Percentiles rank a stretch among this genome's conserved stretches.
Evolutionary conservation across 2,888 invertebrate species (phyloP).

Genomic region (Nycteola revayana): DNA sequence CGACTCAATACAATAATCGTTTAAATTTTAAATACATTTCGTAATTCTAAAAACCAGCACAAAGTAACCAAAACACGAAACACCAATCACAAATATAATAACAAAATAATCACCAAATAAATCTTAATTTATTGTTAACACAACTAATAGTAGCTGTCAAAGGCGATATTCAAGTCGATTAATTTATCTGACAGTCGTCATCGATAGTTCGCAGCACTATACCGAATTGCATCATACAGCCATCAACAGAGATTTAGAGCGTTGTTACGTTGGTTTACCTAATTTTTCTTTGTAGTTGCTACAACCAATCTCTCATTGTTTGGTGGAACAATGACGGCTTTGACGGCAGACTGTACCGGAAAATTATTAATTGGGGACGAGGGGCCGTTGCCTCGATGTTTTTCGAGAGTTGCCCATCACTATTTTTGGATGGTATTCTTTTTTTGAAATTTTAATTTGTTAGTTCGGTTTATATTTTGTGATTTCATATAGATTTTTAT

Average conservation of each 20-base stretch:
- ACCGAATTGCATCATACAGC: constrained; percentile 54
- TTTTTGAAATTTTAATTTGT: too few relatives aligned
- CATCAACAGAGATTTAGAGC: constrained; percentile 55
- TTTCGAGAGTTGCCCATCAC: constrained; percentile 8
- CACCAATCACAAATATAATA: constrained; percentile 5
- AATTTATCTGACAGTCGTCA: constrained; percentile 4
- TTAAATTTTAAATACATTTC: too few relatives aligned
- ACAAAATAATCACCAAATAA: constrained; percentile 20
- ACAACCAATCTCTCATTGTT: constrained; percentile 57
- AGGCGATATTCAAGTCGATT: constrained; percentile 7
- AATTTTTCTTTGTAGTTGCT: constrained; percentile 62
- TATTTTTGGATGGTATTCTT: too few relatives aligned
- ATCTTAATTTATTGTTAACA: constrained; percentile 9
- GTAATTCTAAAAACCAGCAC: too few relatives aligned
- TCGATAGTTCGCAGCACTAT: constrained; percentile 38
- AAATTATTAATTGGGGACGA: constrained; percentile 55
- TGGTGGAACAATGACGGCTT: constrained; percentile 53
- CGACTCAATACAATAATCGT: too few relatives aligned
- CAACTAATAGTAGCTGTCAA: constrained; percentile 6
- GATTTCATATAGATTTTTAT: too few relatives aligned
- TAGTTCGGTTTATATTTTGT: too few relatives aligned
- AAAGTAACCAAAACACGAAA: too few relatives aligned
- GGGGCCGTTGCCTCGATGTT: constrained; percentile 36
- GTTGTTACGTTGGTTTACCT: constrained; percentile 59
- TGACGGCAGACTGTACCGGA: constrained; percentile 44